Evolutionary conservation across 1,140 invertebrate genomes (phyloP), one percentile per base, ranked within the genome.

Genomic region (Drosophila repleta): DNA sequence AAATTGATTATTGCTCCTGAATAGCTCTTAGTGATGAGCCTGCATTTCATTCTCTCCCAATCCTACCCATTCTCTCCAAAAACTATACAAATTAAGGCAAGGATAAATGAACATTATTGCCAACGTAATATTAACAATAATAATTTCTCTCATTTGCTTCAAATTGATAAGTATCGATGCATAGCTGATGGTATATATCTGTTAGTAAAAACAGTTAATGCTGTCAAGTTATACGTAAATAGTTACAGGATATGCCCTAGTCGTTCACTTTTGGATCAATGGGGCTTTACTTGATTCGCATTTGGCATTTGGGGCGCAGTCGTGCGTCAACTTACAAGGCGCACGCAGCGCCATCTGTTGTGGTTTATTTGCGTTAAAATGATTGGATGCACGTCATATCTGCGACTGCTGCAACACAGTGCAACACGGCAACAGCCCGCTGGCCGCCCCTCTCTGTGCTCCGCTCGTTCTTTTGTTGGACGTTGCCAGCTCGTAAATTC

Each of bases 291-390:
- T 57, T 18, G 51, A 26, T 45, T 43, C 41, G 39, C 55, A 57
- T 57, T 57, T 57, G 55, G 55, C 39, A 45, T 57, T 18, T 29
- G 55, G 21, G 53, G 65, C 51, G 48, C 73, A 88, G 41, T 71
- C 83, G 83, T 83, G 83, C 83, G 74, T 83, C 79, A 88, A 83
- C 79, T 88, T 76, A 70, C 79, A 88, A 78, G 82, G 74, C 70
- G 71, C 62, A 80, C 70, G 74, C 76, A 89, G 66, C 84, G 79
- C 79, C 83, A 87, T 83, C 83, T 88, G 83, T 83, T 88, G 84
- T 88, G 83, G 79, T 88, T 88, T 88, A 88, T 88, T 88, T 88
- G 84, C 76, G 84, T 88, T 88, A 89, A 88, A 88, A 88, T 88
- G 83, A 88, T 88, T 88, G 83, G 79, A 83, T 89, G 73, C 84